Evolutionary conservation across 2,888 invertebrate genomes (phyloP).

Genomic region (Tetragonisca angustula): DNA sequence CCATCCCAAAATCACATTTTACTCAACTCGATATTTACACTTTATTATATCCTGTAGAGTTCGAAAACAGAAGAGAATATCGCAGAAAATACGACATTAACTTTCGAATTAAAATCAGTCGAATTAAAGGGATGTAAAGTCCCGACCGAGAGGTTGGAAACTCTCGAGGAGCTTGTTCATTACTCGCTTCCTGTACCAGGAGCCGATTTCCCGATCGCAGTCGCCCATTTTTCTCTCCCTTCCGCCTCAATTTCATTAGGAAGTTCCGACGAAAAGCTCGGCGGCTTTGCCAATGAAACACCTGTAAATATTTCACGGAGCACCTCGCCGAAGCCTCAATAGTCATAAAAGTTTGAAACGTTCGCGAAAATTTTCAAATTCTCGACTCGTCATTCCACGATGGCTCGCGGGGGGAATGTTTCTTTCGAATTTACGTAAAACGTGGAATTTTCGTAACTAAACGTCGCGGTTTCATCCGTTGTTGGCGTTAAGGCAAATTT

Average conservation of each 20-base stretch:
- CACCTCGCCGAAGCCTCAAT: too few species aligned
- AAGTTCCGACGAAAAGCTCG: neutral
- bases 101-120: neutral
- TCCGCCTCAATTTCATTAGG: neutral
- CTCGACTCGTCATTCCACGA: too few species aligned
- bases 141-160: neutral
- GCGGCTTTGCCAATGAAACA: neutral
- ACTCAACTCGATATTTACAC: too few species aligned
- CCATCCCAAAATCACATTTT: too few species aligned
- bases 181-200: neutral
- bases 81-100: neutral
- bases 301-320: neutral
- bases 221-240: neutral
- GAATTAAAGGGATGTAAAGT: neutral
- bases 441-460: too few species aligned
- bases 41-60: too few species aligned
- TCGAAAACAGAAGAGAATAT: too few species aligned
- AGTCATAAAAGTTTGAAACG: too few species aligned
- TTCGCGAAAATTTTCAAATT: too few species aligned
- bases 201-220: neutral
- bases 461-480: too few species aligned
- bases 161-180: neutral
- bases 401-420: too few species aligned
- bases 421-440: too few species aligned
- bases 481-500: neutral